A percentile compares a stretch with the other conserved stretches of the same genome.
phyloP scores from a whole-genome alignment of 1,140 invertebrate species.

The Zaprionus kolodkinae region DNA sequence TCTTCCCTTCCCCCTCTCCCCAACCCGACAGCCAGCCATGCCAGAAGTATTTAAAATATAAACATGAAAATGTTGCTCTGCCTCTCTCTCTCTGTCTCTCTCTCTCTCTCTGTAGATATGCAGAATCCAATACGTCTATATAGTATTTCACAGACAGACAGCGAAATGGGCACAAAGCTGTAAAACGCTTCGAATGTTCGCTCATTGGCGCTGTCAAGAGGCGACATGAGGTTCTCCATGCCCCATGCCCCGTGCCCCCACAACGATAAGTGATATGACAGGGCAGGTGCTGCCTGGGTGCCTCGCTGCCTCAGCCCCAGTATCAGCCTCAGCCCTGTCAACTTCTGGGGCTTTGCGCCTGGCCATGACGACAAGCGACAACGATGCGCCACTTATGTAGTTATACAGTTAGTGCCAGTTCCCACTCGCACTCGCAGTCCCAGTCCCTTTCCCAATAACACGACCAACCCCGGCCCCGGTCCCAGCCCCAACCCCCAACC shows the following conservation, averaged over 20 bases:
- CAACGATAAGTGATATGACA: conserved; percentile 78
- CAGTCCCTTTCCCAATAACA: conserved; percentile 1
- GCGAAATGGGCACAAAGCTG: conserved; percentile 83
- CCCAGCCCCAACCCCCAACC: too few relatives aligned
- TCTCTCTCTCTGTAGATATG: conserved; percentile 34
- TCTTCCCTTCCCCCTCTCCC: too few relatives aligned
- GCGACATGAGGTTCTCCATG: conserved; percentile 42
- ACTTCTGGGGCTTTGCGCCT: conserved; percentile 65
- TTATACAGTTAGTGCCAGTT: conserved; percentile 48
- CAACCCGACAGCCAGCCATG: background rate
- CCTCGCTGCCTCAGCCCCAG: background rate
- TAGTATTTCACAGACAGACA: conserved; percentile 63
- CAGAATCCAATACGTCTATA: conserved; percentile 81
- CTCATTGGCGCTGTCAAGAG: conserved; percentile 82
- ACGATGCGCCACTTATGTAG: conserved; percentile 73
- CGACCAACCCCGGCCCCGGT: background rate
- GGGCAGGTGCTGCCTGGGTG: conserved; percentile 72
- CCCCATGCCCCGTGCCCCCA: conserved; percentile 22
- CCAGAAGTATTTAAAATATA: conserved; percentile 42
- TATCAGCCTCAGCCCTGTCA: conserved; percentile 53
- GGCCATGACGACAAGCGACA: conserved; percentile 67
- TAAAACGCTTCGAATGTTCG: conserved; percentile 82
- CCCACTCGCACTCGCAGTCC: too few relatives aligned
- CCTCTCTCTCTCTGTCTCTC: background rate
- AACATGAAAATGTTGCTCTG: background rate